Conservation (phyloP, 2,888 invertebrate genomes). For the Coelogynopora nodosa region DNA sequence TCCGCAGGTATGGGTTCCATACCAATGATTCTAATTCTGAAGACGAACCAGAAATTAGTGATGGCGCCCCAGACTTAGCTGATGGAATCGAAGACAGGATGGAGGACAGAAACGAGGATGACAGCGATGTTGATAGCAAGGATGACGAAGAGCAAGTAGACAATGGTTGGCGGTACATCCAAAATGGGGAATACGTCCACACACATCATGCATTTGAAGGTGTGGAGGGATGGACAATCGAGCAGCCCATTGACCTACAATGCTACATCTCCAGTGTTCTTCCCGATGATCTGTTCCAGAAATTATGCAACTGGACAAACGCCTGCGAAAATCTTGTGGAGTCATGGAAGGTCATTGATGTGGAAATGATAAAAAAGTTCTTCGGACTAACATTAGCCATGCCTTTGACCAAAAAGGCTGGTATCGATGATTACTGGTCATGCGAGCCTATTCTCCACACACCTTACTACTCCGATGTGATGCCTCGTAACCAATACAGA, state of each 20-base stretch:
- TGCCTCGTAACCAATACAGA: background rate
- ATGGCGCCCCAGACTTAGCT: background rate
- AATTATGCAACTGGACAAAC: constrained; percentile 13
- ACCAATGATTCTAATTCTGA: background rate
- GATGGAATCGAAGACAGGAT: background rate
- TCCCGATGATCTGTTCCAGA: constrained; percentile 4
- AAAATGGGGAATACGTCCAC: background rate
- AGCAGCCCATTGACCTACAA: background rate
- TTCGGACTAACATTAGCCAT: constrained; percentile 5
- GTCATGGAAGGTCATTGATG: background rate
- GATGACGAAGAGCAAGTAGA: background rate
- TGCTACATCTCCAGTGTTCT: background rate
- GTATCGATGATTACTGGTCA: background rate
- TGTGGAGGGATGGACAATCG: background rate
- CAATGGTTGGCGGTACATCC: background rate
- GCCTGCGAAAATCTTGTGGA: background rate
- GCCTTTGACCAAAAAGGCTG: background rate
- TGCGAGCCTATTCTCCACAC: background rate
- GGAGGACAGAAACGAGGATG: background rate
- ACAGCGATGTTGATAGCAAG: background rate
- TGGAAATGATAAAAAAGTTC: background rate
- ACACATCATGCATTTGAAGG: background rate
- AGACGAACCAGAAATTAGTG: background rate
- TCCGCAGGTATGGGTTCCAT: background rate
- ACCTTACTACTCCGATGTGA: background rate